Evolutionary conservation across 2,888 invertebrate genomes (phyloP).

Genomic region (Cheilosia impressa): DNA sequence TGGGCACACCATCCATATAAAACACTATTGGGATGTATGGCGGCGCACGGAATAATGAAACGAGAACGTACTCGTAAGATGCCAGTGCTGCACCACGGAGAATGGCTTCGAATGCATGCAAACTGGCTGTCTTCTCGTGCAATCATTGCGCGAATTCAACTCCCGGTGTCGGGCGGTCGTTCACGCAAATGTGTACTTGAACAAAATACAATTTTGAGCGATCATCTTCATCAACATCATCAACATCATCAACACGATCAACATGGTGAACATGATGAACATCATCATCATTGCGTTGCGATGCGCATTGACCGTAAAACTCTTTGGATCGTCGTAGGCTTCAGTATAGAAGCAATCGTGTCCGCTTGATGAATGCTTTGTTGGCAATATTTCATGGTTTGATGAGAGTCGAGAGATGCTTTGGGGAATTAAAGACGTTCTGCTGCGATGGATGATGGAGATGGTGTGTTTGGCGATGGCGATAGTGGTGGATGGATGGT

Average conservation of each 20-base stretch:
- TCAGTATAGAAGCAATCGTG: constrained; percentile 27
- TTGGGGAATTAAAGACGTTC: constrained; percentile 45
- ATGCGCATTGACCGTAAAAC: constrained; percentile 73
- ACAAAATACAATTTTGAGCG: constrained; percentile 61
- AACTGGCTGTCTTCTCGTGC: constrained; percentile 64
- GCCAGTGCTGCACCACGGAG: constrained; percentile 47
- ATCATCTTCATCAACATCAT: constrained; percentile 40
- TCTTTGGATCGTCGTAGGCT: constrained; percentile 47
- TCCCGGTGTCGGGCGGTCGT: constrained; percentile 62
- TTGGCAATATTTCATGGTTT: constrained; percentile 64
- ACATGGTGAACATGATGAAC: constrained; percentile 9
- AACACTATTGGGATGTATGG: constrained; percentile 9
- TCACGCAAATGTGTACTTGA: constrained; percentile 72
- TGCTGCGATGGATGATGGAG: constrained; percentile 32
- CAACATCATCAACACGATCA: constrained; percentile 1
- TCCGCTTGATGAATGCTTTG: constrained; percentile 60
- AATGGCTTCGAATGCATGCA: constrained; percentile 43
- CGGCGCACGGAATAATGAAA: constrained; percentile 60
- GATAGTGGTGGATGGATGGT: constrained; percentile 15
- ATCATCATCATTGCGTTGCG: constrained; percentile 58
- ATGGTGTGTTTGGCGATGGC: background rate
- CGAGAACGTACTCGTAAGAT: constrained; percentile 34
- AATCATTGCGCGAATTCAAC: constrained; percentile 67
- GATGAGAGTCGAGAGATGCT: constrained; percentile 60
- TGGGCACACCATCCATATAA: constrained; percentile 46